These are phyloP conservation scores for Glyphotaelius pellucidus DNA, from an alignment of 2,888 invertebrate genomes.

Conservation along the genomic window DNA sequence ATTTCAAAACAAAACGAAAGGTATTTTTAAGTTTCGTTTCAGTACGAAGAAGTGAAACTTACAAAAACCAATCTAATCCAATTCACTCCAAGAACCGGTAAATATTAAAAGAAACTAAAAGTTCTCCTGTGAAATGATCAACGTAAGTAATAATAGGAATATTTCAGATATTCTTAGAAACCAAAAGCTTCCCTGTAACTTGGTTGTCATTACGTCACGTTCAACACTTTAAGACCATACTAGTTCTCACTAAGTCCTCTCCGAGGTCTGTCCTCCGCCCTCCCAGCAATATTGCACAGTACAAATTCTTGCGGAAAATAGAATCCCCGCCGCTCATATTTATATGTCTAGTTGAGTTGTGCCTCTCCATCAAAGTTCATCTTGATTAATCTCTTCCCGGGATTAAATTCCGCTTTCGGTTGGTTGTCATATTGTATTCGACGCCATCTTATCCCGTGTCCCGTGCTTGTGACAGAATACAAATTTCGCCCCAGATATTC, in stretches of 20 bases:
- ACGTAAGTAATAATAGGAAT: not conserved
- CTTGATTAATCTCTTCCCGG: constrained; percentile 60
- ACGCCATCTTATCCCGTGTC: constrained; percentile 37
- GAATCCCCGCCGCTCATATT: constrained; percentile 14
- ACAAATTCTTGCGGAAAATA: not conserved
- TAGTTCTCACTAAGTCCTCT: not conserved
- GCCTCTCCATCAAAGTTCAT: constrained; percentile 45
- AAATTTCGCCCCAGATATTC: constrained; percentile 45
- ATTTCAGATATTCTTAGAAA: not conserved
- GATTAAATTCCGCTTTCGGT: constrained; percentile 57
- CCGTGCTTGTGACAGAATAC: constrained; percentile 46
- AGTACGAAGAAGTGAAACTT: no score
- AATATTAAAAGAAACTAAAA: not conserved
- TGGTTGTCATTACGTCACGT: not conserved
- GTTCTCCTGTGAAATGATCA: not conserved
- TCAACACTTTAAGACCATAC: not conserved
- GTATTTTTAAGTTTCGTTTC: no score
- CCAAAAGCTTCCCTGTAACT: not conserved
- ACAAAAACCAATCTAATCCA: not conserved
- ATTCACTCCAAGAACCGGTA: not conserved
- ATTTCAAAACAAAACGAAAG: no score
- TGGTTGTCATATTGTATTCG: constrained; percentile 52
- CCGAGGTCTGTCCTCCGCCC: not conserved
- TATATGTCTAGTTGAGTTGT: not conserved
- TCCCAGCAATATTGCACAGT: not conserved